A percentile compares a stretch with the other conserved stretches of the same genome.
phyloP scores from a whole-genome alignment of 2,888 invertebrate species.

The Caenorhabditis sp. region DNA sequence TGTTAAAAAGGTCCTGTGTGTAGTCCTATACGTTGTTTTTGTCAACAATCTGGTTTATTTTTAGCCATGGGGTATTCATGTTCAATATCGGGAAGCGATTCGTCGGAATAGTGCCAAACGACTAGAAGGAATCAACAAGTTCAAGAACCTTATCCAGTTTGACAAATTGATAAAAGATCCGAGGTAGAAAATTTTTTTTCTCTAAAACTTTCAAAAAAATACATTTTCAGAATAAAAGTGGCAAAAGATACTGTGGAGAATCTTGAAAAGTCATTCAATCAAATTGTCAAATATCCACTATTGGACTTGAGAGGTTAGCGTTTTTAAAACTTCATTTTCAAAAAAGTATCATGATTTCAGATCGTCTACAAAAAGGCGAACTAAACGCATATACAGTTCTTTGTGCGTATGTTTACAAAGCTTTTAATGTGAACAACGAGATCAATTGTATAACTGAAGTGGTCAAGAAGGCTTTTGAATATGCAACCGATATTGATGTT shows the following conservation, averaged over 20 bases:
- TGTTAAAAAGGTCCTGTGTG: conserved; percentile 28
- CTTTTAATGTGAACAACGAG: conserved; percentile 57
- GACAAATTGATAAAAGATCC: conserved; percentile 1
- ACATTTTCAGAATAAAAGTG: conserved; percentile 6
- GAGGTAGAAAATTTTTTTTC: neutral
- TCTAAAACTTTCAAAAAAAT: neutral
- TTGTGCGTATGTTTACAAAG: conserved; percentile 61
- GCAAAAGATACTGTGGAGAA: neutral
- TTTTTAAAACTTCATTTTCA: neutral
- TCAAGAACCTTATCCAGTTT: conserved; percentile 1
- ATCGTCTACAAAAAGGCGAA: conserved; percentile 55
- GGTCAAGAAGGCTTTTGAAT: conserved; percentile 54
- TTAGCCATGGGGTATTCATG: conserved; percentile 44
- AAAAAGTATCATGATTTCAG: conserved; percentile 43
- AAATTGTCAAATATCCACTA: neutral
- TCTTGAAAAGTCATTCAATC: neutral
- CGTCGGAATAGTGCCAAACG: conserved; percentile 22
- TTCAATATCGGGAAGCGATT: conserved; percentile 31
- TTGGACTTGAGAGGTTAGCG: conserved; percentile 6
- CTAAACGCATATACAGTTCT: conserved; percentile 59
- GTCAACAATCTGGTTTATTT: neutral
- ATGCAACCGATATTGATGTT: conserved; percentile 56
- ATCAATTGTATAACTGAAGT: conserved; percentile 67
- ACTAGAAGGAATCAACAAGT: conserved; percentile 27
- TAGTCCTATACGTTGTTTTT: neutral